Percentiles rank a stretch among this genome's conserved stretches.
phyloP scores from a whole-genome alignment of 2,797 vertebrate genomes.

The Coracias cyanogaster region DNA sequence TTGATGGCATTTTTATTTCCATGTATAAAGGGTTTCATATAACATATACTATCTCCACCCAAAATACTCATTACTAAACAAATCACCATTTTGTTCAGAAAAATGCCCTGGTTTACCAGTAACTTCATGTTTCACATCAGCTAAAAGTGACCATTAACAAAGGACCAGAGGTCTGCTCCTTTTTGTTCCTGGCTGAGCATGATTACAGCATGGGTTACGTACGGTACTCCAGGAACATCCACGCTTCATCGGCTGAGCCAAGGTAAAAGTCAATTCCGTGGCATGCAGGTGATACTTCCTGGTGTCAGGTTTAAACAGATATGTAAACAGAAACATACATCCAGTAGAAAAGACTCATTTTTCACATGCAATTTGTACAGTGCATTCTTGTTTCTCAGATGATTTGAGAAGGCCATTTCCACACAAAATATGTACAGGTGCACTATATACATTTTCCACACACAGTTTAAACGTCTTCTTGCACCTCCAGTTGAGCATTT shows the following conservation, averaged over 20 bases:
- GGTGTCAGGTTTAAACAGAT: conserved; percentile 25
- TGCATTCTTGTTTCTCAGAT: conserved; percentile 37
- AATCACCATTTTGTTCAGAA: not conserved
- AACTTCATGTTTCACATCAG: not conserved
- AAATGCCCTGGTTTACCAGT: not conserved
- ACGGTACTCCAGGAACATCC: not conserved
- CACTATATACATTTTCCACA: conserved; percentile 62
- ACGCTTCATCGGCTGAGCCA: not conserved
- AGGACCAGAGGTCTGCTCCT: not conserved
- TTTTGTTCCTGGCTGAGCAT: not conserved
- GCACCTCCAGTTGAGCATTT: conserved; percentile 47
- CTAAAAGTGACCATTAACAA: accelerated
- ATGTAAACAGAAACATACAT: conserved; percentile 69
- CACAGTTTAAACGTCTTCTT: conserved; percentile 31
- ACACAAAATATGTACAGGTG: conserved; percentile 55
- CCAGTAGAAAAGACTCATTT: conserved; percentile 72
- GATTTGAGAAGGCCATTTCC: conserved; percentile 19
- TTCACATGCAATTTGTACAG: conserved; percentile 74
- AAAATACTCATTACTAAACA: not conserved
- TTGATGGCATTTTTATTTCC: not conserved
- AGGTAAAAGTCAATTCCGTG: not conserved
- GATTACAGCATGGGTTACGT: not conserved
- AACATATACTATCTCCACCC: not conserved
- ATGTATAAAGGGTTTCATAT: not conserved
- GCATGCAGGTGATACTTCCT: too few species aligned